Evolutionary conservation across 2,113 vertebrate genomes (phyloP).

Genomic region (Rousettus leschenaultii): DNA sequence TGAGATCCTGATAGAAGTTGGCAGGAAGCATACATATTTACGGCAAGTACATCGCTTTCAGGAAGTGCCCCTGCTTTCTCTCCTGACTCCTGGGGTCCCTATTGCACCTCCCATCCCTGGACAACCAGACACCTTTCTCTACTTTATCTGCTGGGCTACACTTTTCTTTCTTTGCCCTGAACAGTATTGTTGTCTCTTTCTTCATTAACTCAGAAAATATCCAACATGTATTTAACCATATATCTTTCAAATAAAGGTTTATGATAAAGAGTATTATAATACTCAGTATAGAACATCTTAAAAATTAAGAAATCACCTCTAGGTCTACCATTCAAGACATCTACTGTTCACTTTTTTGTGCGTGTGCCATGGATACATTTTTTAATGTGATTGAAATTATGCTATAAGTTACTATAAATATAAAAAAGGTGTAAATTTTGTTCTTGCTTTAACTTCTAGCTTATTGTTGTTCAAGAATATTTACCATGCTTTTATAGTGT

Average conservation of each 20-base stretch:
- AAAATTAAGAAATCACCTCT: background rate
- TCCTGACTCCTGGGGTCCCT: background rate
- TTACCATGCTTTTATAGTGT: background rate
- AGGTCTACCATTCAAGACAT: rapidly evolving
- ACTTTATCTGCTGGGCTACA: background rate
- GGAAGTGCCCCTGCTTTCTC: no score
- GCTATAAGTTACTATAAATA: background rate
- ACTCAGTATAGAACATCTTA: background rate
- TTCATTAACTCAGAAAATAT: background rate
- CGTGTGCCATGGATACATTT: background rate
- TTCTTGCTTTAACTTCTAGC: background rate
- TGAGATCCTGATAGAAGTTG: background rate
- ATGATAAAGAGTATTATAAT: background rate
- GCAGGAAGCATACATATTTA: rapidly evolving
- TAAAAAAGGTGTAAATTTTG: background rate
- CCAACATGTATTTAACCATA: no score
- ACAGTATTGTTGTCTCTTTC: background rate
- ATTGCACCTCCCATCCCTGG: rapidly evolving
- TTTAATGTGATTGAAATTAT: background rate
- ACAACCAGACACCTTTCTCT: background rate
- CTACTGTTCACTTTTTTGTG: background rate
- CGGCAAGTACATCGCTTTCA: rapidly evolving
- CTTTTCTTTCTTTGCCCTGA: background rate
- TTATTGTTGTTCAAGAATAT: background rate
- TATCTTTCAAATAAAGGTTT: background rate